Evolutionary conservation across 2,888 invertebrate genomes (phyloP), one percentile per base, ranked within the genome.

Genomic region (Tortrix viridana): DNA sequence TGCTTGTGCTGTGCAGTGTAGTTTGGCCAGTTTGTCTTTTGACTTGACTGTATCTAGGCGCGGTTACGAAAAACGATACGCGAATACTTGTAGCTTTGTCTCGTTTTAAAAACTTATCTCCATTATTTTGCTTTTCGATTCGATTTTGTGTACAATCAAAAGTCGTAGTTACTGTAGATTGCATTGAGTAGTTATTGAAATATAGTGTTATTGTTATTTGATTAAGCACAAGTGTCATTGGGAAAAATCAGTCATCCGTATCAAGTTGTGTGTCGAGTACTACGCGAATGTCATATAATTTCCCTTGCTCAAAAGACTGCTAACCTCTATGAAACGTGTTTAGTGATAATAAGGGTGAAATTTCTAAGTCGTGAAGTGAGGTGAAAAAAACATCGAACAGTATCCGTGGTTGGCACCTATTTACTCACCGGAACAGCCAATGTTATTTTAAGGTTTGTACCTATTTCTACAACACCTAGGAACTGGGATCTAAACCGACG

Each of bases 371-470:
- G 74, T 67, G 71, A 62, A 71, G 70, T 72, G 73, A 69, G 70
- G 71, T 75, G 65, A 41, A 73, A 73, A 71, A 74, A 74, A 71
- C 67, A 74, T 70, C 70, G 70, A 71, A 74, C 74, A 71, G 76
- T 76, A 74, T 72, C 79, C 74, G 79, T 75, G 77, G 79, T 84
- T 84, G 84, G 81, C 84, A 85, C 77, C 81, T 76, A 77, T 80
- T 78, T 71, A 80, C 75, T 81, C 82, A 84, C 84, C 84, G 85
- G 85, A 87, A 86, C 85, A 85, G 85, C 86, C 84, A 90, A 91
- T 91, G 90, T 84, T 89, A 86, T 88, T 86, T 85, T 89, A 88
- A 89, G 89, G 90, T 90, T 81, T 69, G 85, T 76, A 70, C 81
- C 75, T 71, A 69, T 75, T 69, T 71, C 67, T 66, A 74, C 70